These are phyloP conservation scores for Dasyurus viverrinus DNA, from an alignment of 2,113 vertebrate genomes.

Conservation along the genomic window DNA sequence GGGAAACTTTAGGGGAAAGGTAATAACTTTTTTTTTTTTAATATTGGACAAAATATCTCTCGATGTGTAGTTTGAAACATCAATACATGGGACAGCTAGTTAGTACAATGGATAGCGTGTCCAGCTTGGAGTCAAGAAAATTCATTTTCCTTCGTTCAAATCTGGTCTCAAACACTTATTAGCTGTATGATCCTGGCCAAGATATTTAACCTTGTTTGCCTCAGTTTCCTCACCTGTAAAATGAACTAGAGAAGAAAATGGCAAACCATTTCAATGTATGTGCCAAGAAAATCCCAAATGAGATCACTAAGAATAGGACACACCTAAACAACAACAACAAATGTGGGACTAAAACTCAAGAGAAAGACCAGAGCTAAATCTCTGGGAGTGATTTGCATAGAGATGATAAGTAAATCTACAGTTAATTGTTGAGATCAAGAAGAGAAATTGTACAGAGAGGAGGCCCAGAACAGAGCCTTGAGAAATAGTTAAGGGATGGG, in stretches of 20 bases:
- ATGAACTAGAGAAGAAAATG: background rate
- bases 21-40: background rate
- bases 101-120: background rate
- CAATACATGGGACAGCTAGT: background rate
- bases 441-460: too few relatives aligned
- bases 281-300: background rate
- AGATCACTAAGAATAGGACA: background rate
- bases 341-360: background rate
- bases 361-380: background rate
- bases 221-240: too few relatives aligned
- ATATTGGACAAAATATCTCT: background rate
- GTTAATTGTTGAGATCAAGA: too few relatives aligned
- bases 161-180: background rate
- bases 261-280: background rate
- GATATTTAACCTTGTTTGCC: too few relatives aligned
- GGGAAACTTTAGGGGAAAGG: background rate
- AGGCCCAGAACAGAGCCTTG: background rate
- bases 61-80: background rate
- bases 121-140: background rate
- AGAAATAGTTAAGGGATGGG: background rate
- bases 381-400: too few relatives aligned
- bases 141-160: background rate
- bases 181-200: background rate
- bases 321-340: background rate
- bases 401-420: too few relatives aligned